Conservation (phyloP, 2,113 vertebrate genomes). For the Phalacrocorax brasilianus region DNA sequence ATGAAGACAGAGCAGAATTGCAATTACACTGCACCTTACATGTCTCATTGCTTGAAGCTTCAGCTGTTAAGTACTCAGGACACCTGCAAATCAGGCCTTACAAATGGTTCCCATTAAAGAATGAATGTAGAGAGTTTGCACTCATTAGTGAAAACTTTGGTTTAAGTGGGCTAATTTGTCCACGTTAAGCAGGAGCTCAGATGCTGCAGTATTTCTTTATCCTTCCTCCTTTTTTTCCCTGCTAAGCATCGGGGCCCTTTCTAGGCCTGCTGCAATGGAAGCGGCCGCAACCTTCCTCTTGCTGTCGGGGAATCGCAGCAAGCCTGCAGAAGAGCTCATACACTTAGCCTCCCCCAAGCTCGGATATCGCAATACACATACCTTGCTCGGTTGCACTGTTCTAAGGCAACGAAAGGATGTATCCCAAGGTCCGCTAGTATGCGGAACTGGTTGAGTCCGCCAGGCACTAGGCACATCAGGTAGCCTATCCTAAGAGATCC, state of each 20-base stretch:
- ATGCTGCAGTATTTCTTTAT: accelerated
- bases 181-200: neutral
- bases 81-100: neutral
- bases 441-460: neutral
- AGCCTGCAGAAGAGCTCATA: neutral
- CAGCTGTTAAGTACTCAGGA: neutral
- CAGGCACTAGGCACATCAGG: neutral
- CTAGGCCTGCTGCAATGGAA: neutral
- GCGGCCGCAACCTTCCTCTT: neutral
- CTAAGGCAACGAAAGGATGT: neutral
- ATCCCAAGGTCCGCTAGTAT: too few relatives aligned
- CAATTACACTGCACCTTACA: neutral
- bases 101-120: neutral
- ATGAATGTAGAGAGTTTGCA: neutral
- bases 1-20: neutral
- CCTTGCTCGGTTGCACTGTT: neutral
- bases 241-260: neutral
- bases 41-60: neutral
- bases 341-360: neutral
- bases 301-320: neutral
- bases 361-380: neutral
- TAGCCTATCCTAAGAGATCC: neutral
- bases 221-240: neutral
- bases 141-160: neutral
- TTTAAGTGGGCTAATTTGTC: neutral